Evolutionary conservation across 2,113 vertebrate genomes (phyloP).

Genomic region (Sander lucioperca): DNA sequence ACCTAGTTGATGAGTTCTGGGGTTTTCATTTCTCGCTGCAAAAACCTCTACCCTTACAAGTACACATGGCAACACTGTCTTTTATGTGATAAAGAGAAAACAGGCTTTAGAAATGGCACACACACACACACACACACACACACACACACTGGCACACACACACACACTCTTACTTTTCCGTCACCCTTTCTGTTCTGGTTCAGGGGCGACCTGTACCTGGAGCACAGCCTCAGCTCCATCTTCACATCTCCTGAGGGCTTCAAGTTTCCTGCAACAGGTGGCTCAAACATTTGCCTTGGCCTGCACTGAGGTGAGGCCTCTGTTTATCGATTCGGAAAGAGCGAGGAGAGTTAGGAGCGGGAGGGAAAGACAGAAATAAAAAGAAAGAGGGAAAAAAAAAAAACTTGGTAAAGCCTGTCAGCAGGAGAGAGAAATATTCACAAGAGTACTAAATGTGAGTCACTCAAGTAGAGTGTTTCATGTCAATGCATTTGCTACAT

Average conservation of each 20-base stretch:
- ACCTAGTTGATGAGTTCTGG: conserved; percentile 57
- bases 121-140: conserved; percentile 16
- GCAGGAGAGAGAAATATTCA: conserved; percentile 40
- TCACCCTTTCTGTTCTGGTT: conserved; percentile 48
- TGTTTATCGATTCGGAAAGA: conserved; percentile 82
- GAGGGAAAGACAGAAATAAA: conserved; percentile 55
- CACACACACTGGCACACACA: conserved; percentile 37
- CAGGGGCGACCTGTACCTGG: conserved; percentile 63
- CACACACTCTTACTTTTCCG: conserved; percentile 29
- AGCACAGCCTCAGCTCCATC: conserved; percentile 69
- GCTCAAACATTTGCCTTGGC: conserved; percentile 89
- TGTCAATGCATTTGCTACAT: conserved; percentile 39
- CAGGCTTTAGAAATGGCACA: neutral
- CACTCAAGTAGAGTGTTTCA: conserved; percentile 31
- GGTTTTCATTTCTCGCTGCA: conserved; percentile 52
- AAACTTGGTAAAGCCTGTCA: conserved; percentile 31
- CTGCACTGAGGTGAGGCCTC: conserved; percentile 79
- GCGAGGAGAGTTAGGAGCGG: conserved; percentile 52
- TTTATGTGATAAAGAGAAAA: too few species aligned
- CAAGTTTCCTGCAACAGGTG: conserved; percentile 87
- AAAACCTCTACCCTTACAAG: conserved; percentile 59
- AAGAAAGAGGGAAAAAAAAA: conserved; percentile 22
- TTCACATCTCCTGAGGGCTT: conserved; percentile 82
- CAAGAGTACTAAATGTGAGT: conserved; percentile 21
- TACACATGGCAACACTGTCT: too few species aligned